Evolutionary conservation across 1,140 invertebrate genomes (phyloP).

Genomic region (Papilio glaucus): DNA sequence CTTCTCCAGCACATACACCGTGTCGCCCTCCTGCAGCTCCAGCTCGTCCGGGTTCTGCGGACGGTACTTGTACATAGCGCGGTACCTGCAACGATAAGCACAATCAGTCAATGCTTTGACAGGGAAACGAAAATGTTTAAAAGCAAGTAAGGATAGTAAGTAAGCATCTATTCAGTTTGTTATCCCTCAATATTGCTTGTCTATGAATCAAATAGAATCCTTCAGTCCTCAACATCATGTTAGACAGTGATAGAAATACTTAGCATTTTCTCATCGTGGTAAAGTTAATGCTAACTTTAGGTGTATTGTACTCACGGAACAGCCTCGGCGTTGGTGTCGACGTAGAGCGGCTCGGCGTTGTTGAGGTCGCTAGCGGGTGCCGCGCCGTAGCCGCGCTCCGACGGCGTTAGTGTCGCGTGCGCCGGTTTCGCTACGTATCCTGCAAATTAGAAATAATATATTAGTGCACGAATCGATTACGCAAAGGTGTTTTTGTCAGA

Average conservation of each 20-base stretch:
- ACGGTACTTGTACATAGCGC: constrained; percentile 97
- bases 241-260: no score
- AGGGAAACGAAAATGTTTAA: no score
- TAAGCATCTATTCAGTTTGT: no score
- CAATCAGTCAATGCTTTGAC: no score
- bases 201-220: no score
- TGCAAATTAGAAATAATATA: constrained; percentile 39
- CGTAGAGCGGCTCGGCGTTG: constrained; percentile 89
- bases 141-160: no score
- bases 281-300: no score
- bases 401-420: constrained; percentile 68
- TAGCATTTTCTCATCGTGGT: no score
- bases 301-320: constrained; percentile 89
- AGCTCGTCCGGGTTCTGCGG: constrained; percentile 98
- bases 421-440: constrained; percentile 75
- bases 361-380: constrained; percentile 81
- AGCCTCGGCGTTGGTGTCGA: constrained; percentile 93
- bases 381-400: constrained; percentile 71
- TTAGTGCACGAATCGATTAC: not conserved
- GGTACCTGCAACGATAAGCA: constrained; percentile 92
- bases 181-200: no score
- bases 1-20: constrained; percentile 98
- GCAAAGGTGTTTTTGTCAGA: no score
- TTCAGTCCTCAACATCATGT: no score
- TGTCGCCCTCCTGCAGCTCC: constrained; percentile 96